A percentile compares a stretch with the other conserved stretches of the same genome.
phyloP scores from a whole-genome alignment of 2,888 invertebrate genomes.

The Melanostoma mellinum region DNA sequence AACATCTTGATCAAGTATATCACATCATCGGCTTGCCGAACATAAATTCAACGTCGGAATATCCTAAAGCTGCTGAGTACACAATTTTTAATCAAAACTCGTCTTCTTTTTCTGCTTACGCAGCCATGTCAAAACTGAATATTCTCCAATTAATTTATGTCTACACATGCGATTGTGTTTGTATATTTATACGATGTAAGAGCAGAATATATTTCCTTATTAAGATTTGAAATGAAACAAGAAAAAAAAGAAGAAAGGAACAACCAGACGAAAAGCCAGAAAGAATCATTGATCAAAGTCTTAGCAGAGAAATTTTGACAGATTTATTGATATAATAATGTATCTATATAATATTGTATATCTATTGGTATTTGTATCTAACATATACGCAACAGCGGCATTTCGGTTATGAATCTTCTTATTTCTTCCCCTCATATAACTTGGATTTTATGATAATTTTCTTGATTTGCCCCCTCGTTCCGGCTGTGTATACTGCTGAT shows the following conservation, averaged over 20 bases:
- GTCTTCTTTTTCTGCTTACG: constrained; percentile 49
- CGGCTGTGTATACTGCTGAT: neutral
- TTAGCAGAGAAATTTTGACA: constrained; percentile 69
- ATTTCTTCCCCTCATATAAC: constrained; percentile 38
- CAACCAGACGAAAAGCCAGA: constrained; percentile 40
- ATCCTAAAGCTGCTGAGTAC: constrained; percentile 40
- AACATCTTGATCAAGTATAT: constrained; percentile 15
- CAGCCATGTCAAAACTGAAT: constrained; percentile 53
- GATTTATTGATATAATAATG: constrained; percentile 72
- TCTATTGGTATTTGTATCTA: constrained; percentile 1
- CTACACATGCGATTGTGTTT: constrained; percentile 18
- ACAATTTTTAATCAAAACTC: constrained; percentile 55
- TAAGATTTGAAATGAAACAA: constrained; percentile 62
- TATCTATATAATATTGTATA: constrained; percentile 43
- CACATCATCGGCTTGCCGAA: neutral
- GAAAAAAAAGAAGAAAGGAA: neutral
- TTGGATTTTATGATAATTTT: constrained; percentile 72
- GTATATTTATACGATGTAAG: neutral
- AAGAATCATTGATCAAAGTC: constrained; percentile 72
- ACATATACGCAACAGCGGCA: constrained; percentile 34
- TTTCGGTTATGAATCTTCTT: constrained; percentile 69
- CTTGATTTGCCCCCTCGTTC: constrained; percentile 51
- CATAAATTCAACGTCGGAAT: constrained; percentile 46
- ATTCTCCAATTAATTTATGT: constrained; percentile 68
- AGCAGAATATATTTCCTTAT: constrained; percentile 47